These are phyloP conservation scores for Thunnus maccoyii DNA, from an alignment of 2,113 vertebrate genomes.

Conservation along the genomic window DNA sequence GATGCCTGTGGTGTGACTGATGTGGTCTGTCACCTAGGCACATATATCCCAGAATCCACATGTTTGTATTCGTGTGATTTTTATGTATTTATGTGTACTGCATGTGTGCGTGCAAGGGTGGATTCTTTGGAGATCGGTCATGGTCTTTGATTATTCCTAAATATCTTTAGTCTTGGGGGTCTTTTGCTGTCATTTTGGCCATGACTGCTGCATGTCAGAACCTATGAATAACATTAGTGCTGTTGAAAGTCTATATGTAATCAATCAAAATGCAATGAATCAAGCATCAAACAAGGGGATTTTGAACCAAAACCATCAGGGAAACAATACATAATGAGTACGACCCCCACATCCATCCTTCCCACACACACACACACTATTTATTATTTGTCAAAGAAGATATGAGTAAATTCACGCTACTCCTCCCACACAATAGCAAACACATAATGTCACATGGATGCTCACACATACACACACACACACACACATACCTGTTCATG, in stretches of 20 bases:
- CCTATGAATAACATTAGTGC: conserved; percentile 74
- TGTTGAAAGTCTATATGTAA: conserved; percentile 39
- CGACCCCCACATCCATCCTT: not conserved
- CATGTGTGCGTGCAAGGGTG: not conserved
- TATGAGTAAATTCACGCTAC: conserved; percentile 31
- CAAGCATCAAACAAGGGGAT: conserved; percentile 38
- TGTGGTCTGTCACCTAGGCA: conserved; percentile 48
- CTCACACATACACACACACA: conserved; percentile 32
- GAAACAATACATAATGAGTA: conserved; percentile 39
- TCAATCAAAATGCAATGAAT: conserved; percentile 53
- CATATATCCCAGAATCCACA: conserved; percentile 11
- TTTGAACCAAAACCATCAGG: conserved; percentile 36
- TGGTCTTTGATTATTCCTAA: conserved; percentile 43
- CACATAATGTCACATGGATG: conserved; percentile 25
- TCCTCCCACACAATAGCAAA: conserved; percentile 10
- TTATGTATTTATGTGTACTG: conserved; percentile 49
- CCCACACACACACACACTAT: not conserved
- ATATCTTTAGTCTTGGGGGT: conserved; percentile 48
- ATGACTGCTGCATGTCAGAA: conserved; percentile 57
- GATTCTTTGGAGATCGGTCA: conserved; percentile 22
- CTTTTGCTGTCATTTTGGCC: conserved; percentile 42
- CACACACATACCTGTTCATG: conserved; percentile 24
- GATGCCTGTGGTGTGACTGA: conserved; percentile 59
- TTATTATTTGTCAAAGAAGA: conserved; percentile 52
- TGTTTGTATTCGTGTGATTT: conserved; percentile 29